Evolutionary conservation across 2,113 vertebrate genomes (phyloP).

Genomic region (Trogon surrucura): DNA sequence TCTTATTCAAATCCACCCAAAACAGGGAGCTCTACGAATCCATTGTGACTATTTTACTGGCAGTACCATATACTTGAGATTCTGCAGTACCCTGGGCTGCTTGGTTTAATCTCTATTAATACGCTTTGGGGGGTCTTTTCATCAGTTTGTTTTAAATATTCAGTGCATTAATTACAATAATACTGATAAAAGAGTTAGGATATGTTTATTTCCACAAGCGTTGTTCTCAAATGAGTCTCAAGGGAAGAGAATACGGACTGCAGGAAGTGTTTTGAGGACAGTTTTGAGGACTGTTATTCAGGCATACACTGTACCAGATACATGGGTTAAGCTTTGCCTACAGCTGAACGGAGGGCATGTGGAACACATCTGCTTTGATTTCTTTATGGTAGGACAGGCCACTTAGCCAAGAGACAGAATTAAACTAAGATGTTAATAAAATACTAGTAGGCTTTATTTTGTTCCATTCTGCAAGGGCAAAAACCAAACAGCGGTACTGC

Average conservation of each 20-base stretch:
- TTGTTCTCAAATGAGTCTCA: background rate
- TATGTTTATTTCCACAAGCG: background rate
- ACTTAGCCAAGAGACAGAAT: conserved; percentile 41
- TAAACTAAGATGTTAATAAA: conserved; percentile 48
- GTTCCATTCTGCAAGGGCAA: conserved; percentile 43
- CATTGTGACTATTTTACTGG: background rate
- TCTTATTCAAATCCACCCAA: background rate
- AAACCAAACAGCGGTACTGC: conserved; percentile 3
- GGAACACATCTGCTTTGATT: conserved; percentile 57
- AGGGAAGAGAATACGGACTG: background rate
- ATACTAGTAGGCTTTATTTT: conserved; percentile 13
- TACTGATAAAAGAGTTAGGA: background rate
- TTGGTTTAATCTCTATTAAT: background rate
- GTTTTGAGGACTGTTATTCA: background rate
- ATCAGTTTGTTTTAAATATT: background rate
- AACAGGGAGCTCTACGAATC: background rate
- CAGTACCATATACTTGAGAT: background rate
- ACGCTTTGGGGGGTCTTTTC: background rate
- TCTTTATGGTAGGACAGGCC: conserved; percentile 36
- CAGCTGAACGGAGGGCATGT: conserved; percentile 45
- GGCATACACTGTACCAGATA: background rate
- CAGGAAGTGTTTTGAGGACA: background rate
- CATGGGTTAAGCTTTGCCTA: conserved; percentile 6
- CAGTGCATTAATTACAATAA: background rate
- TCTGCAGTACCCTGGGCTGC: background rate